Conservation (phyloP, 1,140 invertebrate genomes). For the Centruroides vittatus region DNA sequence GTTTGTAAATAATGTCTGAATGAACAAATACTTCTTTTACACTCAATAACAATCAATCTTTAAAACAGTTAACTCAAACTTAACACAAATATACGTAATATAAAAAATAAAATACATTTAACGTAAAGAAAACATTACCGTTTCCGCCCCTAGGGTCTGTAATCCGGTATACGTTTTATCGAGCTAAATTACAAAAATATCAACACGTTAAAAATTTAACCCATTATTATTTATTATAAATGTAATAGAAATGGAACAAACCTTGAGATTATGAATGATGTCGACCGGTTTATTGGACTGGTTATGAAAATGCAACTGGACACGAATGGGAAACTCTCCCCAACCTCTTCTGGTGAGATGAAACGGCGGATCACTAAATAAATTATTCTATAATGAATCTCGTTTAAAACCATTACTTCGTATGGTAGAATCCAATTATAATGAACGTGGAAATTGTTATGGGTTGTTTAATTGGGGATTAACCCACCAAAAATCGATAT, state of each 20-base stretch:
- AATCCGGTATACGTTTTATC: conserved; percentile 72
- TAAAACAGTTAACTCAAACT: no score
- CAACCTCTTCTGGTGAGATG: conserved; percentile 67
- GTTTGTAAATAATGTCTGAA: no score
- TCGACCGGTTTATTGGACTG: conserved; percentile 58
- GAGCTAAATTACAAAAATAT: conserved; percentile 31
- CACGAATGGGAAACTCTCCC: conserved; percentile 74
- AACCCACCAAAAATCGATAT: no score
- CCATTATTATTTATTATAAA: no score
- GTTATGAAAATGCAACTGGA: conserved; percentile 64
- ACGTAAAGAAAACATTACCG: conserved; percentile 28
- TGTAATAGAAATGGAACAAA: conserved; percentile 6
- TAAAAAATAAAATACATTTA: no score
- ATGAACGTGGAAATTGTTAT: no score
- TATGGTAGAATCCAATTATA: no score
- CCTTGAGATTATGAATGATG: conserved; percentile 61
- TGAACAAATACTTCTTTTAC: no score
- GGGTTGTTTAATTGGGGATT: no score
- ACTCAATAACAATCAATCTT: no score
- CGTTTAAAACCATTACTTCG: no score
- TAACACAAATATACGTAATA: no score
- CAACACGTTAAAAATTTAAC: background rate
- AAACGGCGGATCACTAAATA: conserved; percentile 52
- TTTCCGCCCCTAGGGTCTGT: conserved; percentile 67
- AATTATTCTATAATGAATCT: conserved; percentile 8